These are phyloP conservation scores for Ptychadena robeensis DNA, from an alignment of 2,797 vertebrate genomes.

Conservation along the genomic window DNA sequence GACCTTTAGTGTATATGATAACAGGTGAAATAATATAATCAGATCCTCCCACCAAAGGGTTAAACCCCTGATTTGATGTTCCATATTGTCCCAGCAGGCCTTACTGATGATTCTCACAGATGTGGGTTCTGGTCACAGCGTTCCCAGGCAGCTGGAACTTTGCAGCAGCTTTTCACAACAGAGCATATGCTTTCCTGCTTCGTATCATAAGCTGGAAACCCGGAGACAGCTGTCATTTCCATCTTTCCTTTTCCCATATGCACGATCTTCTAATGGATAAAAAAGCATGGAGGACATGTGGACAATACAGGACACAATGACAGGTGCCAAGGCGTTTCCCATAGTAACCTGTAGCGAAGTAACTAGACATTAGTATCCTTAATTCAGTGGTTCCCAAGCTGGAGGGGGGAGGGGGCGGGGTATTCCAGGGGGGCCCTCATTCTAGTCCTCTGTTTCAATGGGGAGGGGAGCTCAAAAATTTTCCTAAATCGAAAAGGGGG, in stretches of 20 bases:
- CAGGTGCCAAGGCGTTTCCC: neutral
- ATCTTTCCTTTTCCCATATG: neutral
- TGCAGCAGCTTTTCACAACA: slow-evolving; percentile 2
- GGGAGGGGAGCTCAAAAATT: too few species aligned
- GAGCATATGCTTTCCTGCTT: slow-evolving; percentile 36
- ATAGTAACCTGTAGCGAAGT: neutral
- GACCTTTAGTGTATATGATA: neutral
- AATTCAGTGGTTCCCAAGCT: too few species aligned
- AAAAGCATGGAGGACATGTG: neutral
- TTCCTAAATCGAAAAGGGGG: too few species aligned
- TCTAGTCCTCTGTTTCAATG: too few species aligned
- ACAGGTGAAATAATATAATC: neutral
- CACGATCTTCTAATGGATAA: slow-evolving; percentile 1
- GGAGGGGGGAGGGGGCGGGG: too few species aligned
- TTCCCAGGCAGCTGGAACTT: slow-evolving; percentile 31
- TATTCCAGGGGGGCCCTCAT: too few species aligned
- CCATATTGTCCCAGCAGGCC: neutral
- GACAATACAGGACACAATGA: neutral
- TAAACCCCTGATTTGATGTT: neutral
- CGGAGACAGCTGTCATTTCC: neutral
- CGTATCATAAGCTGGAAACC: slow-evolving; percentile 4
- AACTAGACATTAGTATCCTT: neutral
- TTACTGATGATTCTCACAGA: slow-evolving; percentile 41
- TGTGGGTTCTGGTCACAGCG: slow-evolving; percentile 25
- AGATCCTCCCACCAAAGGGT: neutral